Evolutionary conservation across 1,140 invertebrate species (phyloP).

Genomic region (Mercenaria mercenaria): DNA sequence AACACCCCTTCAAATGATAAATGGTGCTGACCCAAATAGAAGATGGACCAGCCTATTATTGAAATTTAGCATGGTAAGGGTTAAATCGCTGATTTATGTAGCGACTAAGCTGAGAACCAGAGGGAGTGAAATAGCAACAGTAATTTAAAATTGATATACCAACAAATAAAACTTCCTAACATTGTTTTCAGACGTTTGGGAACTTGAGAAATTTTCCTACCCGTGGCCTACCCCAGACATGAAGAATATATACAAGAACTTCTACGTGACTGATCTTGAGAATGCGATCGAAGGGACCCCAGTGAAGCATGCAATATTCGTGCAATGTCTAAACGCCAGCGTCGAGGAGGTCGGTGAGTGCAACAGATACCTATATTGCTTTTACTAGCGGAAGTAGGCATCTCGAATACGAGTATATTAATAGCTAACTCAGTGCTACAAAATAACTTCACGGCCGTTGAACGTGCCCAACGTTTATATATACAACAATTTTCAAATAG

Average conservation of each 20-base stretch:
- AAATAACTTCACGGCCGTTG: no score
- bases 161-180: no score
- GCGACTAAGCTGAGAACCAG: not conserved
- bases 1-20: no score
- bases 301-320: slow-evolving; percentile 74
- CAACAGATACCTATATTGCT: not conserved
- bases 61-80: not conserved
- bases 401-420: no score
- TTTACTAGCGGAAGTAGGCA: no score
- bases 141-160: no score
- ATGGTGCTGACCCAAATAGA: no score
- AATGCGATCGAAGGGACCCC: slow-evolving; percentile 60
- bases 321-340: slow-evolving; percentile 71
- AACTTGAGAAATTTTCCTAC: slow-evolving; percentile 74
- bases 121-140: not conserved
- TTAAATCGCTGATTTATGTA: not conserved
- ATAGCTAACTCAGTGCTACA: no score
- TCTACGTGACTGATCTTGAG: slow-evolving; percentile 56
- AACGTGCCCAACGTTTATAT: no score
- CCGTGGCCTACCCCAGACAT: slow-evolving; percentile 72
- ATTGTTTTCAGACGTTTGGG: slow-evolving; percentile 75
- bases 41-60: not conserved
- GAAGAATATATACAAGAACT: slow-evolving; percentile 63
- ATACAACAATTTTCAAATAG: no score
- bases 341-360: slow-evolving; percentile 70